A percentile compares a stretch with the other conserved stretches of the same genome.
Conservation (phyloP, 2,797 vertebrate genomes). For the Tapera naevia region DNA sequence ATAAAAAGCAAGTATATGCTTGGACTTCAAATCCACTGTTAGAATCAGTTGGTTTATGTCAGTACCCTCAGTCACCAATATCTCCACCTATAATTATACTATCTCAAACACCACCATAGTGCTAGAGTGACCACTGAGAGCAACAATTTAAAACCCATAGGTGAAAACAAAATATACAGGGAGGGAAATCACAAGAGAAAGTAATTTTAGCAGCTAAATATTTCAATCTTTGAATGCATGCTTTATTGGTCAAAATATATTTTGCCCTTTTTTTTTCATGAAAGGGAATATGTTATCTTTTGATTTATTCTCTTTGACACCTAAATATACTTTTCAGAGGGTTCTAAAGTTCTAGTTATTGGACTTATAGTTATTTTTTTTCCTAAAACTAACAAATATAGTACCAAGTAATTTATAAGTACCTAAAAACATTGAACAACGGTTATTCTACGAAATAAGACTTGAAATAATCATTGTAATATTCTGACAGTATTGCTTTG, state of each 20-base stretch:
- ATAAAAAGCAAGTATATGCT: neutral
- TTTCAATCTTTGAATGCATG: neutral
- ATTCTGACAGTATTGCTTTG: neutral
- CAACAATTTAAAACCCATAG: neutral
- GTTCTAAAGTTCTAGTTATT: neutral
- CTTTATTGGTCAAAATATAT: neutral
- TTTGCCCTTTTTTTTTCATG: rapidly evolving
- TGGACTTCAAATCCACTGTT: neutral
- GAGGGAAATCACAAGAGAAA: neutral
- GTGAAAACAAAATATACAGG: neutral
- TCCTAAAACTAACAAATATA: neutral
- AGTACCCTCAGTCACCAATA: neutral
- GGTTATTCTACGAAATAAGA: neutral
- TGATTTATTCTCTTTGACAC: neutral
- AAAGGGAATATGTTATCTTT: neutral
- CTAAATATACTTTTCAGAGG: neutral
- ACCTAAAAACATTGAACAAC: neutral
- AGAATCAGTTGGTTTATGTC: neutral
- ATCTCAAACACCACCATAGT: rapidly evolving
- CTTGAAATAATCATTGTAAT: neutral
- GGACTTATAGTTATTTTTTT: neutral
- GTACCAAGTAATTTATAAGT: neutral
- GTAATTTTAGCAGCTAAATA: rapidly evolving
- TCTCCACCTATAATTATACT: neutral
- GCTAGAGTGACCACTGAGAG: neutral